These are phyloP conservation scores for Sus scrofa DNA, from an alignment of 2,113 vertebrate genomes.

Conservation along the genomic window DNA sequence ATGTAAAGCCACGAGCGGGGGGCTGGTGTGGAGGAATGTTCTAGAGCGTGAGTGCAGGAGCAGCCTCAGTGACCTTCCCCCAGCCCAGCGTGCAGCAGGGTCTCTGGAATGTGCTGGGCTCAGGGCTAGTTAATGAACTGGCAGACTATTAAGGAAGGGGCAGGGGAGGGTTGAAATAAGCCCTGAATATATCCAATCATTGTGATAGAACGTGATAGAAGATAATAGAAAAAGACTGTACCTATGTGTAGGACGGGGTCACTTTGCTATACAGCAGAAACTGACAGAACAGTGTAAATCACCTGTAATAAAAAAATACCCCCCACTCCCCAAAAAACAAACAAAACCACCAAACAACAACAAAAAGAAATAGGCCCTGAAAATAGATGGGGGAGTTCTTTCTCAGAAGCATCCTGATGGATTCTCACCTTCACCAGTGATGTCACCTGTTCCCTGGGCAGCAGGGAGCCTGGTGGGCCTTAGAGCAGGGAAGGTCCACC, in stretches of 20 bases:
- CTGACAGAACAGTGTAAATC: no score
- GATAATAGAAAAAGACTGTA: no score
- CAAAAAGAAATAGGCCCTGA: no score
- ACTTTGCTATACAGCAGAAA: no score
- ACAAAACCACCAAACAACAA: no score
- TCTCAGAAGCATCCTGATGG: not conserved
- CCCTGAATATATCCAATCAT: not conserved
- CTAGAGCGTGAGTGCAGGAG: not conserved
- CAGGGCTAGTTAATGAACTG: not conserved
- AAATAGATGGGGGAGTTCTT: not conserved
- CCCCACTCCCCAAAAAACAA: no score
- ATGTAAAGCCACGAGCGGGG: not conserved
- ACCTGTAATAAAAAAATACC: no score
- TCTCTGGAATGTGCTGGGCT: not conserved
- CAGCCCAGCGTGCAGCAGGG: not conserved
- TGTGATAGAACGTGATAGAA: no score
- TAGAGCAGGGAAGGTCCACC: not conserved
- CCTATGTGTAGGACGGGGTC: no score
- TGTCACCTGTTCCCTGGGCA: not conserved
- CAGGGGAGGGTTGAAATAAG: not conserved
- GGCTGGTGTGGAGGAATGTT: not conserved
- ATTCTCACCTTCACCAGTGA: not conserved
- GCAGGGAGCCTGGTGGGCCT: not conserved
- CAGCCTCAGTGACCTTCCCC: not conserved
- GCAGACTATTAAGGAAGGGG: not conserved